Evolutionary conservation across 2,888 invertebrate species (phyloP), one percentile per base, ranked within the genome.

Genomic region (Coenonympha arcania): DNA sequence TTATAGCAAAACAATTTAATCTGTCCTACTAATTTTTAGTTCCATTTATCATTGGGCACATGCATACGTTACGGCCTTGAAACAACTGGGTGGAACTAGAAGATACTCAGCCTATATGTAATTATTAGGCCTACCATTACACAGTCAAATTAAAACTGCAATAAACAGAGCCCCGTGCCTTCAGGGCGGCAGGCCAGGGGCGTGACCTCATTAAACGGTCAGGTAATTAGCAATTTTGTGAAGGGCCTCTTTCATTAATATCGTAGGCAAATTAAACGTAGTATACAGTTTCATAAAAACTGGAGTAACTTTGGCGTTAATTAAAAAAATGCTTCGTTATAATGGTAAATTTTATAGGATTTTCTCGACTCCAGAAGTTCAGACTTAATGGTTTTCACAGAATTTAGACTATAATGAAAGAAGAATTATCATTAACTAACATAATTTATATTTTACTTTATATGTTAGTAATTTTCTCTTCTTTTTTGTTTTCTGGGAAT

Each of bases 161-260:
- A 82, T 78, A 79, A 79, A 77, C 73, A 71, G 64, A 64, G 67
- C 63, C 69, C 60, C 58, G 60, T 60, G 64, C 64, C 64, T 69
- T 61, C 57, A 61, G 65, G 69, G 68, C 64, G 66, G 63, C 66
- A 60, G 63, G 71, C 69, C 77, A 77, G 68, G 64, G 66, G 63
- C 66, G 60, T 63, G 71, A 70, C 77, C 78, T 82, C 76, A 80
- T 83, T 81, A 79, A 79, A 74, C 65, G 72, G 73, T 68, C 75
- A 75, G 73, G 76, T 81, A 82, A 83, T 83, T 82, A 84, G 76
- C 77, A 80, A 81, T 83, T 83, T 78, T 67, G 75, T 79, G 71
- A 81, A 79, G 74, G 71, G 71, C 64, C 71, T 70, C 75, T 71
- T 80, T 81, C 76, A 81, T 81, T 82, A 77, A 76, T 73, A 76